phyloP scores from a whole-genome alignment of 2,113 vertebrate genomes.

The Larimichthys polyactis region DNA sequence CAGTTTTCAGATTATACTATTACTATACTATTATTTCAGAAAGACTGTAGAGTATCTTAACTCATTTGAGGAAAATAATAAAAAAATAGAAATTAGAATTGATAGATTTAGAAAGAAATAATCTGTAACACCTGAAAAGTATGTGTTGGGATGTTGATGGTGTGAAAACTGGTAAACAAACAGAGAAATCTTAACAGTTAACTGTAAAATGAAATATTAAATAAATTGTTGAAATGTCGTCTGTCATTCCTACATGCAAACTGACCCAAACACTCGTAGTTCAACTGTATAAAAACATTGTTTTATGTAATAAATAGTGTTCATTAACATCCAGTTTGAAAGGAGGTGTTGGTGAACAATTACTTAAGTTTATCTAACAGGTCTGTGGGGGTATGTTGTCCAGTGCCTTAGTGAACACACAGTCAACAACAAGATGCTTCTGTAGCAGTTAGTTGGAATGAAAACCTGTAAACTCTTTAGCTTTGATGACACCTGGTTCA shows the following conservation, averaged over 20 bases:
- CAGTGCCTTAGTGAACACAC: neutral
- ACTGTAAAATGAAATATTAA: too few species aligned
- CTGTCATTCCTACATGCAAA: neutral
- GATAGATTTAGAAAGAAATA: neutral
- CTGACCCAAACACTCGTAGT: too few species aligned
- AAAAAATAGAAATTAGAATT: too few species aligned
- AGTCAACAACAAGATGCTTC: neutral
- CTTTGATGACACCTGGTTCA: conserved; percentile 56
- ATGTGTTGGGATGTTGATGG: neutral
- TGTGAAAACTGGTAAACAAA: neutral
- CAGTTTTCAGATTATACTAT: neutral
- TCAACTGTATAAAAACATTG: too few species aligned
- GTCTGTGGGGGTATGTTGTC: neutral
- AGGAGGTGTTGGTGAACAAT: neutral
- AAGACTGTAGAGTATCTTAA: neutral
- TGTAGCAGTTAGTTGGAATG: conserved; percentile 10
- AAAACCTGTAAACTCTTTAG: conserved; percentile 26
- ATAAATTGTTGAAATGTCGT: neutral
- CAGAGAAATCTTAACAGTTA: neutral
- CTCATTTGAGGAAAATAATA: too few species aligned
- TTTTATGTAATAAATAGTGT: too few species aligned
- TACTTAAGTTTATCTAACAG: neutral
- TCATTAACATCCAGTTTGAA: too few species aligned
- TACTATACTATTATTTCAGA: neutral
- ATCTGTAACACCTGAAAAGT: neutral